A percentile compares a stretch with the other conserved stretches of the same genome.
phyloP scores from a whole-genome alignment of 2,797 vertebrate species.

The Hydrocynus forskahlii region DNA sequence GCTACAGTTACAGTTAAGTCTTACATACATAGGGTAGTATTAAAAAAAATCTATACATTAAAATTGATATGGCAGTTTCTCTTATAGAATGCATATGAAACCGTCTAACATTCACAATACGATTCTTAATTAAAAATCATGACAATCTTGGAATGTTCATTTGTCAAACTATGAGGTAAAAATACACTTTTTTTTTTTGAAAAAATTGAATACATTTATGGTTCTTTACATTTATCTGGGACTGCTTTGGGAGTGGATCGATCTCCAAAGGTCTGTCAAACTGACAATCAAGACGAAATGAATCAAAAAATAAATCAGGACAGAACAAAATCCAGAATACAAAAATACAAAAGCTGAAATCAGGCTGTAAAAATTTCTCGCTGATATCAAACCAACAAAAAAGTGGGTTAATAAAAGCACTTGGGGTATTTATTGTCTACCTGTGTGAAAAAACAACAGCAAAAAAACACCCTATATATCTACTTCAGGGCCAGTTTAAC shows the following conservation, averaged over 20 bases:
- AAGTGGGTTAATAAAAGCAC: background rate
- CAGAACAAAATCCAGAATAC: constrained; percentile 42
- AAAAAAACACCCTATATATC: too few species aligned
- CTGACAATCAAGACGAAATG: background rate
- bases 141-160: constrained; percentile 98
- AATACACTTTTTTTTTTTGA: constrained; percentile 83
- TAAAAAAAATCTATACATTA: constrained; percentile 99
- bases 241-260: constrained; percentile 71
- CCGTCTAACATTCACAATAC: constrained; percentile 99
- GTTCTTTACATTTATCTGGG: constrained; percentile 74
- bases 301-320: constrained; percentile 43
- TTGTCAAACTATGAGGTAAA: constrained; percentile 91
- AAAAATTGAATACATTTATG: constrained; percentile 79
- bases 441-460: too few species aligned
- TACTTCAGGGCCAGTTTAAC: too few species aligned
- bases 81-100: constrained; percentile 99
- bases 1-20: constrained; percentile 99
- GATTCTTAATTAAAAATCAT: constrained; percentile 84
- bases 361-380: constrained; percentile 41
- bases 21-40: constrained; percentile 99
- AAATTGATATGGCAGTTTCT: constrained; percentile 99
- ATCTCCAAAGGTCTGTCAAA: constrained; percentile 21
- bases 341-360: constrained; percentile 60
- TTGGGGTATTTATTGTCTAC: background rate
- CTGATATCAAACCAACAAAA: background rate